These are phyloP conservation scores for Colossoma macropomum DNA, from an alignment of 2,113 vertebrate genomes.

Conservation along the genomic window DNA sequence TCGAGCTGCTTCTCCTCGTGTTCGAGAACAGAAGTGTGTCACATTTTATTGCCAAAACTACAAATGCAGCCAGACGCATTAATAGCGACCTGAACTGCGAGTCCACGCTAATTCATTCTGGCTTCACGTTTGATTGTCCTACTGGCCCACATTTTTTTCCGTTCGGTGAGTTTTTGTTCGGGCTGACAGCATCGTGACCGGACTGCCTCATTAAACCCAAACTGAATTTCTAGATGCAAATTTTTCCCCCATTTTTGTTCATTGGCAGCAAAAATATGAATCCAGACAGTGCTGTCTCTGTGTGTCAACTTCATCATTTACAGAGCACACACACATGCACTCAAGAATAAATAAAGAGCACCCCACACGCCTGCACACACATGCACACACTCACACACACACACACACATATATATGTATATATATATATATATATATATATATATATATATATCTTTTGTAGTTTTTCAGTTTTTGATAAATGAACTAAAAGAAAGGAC, in stretches of 20 bases:
- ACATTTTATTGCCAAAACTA: constrained; percentile 26
- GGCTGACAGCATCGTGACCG: background rate
- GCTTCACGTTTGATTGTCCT: background rate
- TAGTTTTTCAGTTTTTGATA: too few relatives aligned
- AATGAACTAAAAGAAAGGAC: too few relatives aligned
- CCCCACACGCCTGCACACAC: background rate
- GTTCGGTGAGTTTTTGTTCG: background rate
- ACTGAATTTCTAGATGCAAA: background rate
- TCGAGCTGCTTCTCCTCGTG: constrained; percentile 21
- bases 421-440: too few relatives aligned
- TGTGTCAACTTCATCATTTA: constrained; percentile 33
- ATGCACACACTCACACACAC: background rate
- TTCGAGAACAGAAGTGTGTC: constrained; percentile 24
- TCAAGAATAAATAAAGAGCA: background rate
- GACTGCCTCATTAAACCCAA: constrained; percentile 19
- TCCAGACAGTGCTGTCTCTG: constrained; percentile 30
- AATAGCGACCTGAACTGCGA: background rate
- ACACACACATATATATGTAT: background rate
- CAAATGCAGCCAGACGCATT: background rate
- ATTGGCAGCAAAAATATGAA: constrained; percentile 9
- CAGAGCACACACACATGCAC: background rate
- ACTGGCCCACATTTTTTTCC: constrained; percentile 4
- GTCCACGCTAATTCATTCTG: background rate
- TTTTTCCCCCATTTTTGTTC: background rate
- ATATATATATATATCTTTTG: too few relatives aligned